phyloP scores from a whole-genome alignment of 2,797 vertebrate genomes.

The Nannoperca australis region DNA sequence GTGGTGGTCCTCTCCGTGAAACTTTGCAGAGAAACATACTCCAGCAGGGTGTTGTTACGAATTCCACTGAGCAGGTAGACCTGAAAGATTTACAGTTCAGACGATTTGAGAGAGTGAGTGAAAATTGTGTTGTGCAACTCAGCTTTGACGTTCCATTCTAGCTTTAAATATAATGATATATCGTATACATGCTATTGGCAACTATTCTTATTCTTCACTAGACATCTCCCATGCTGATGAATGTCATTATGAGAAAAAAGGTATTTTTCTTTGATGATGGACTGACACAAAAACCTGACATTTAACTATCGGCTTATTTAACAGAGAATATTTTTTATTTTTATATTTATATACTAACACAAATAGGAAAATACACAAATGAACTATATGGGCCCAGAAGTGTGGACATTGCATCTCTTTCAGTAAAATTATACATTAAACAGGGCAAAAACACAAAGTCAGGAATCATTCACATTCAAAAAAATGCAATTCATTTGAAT shows the following conservation, averaged over 20 bases:
- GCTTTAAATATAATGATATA: neutral
- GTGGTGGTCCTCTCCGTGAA: constrained; percentile 84
- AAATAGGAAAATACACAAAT: neutral
- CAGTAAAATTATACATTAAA: neutral
- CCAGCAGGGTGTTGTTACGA: constrained; percentile 86
- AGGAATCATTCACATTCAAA: neutral
- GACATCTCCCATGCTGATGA: neutral
- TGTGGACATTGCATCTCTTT: neutral
- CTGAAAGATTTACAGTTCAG: constrained; percentile 44
- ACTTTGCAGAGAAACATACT: constrained; percentile 87
- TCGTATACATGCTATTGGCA: neutral
- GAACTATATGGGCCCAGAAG: neutral
- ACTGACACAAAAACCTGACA: neutral
- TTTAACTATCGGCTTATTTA: neutral
- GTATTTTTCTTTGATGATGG: neutral
- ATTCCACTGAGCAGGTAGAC: constrained; percentile 91
- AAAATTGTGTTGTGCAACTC: neutral
- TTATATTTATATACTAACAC: too few species aligned
- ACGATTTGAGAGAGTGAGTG: neutral
- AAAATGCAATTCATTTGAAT: too few species aligned
- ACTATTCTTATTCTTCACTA: neutral
- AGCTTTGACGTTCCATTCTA: neutral
- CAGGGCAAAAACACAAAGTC: neutral
- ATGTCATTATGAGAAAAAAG: neutral
- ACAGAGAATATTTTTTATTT: neutral